Evolutionary conservation across 2,797 vertebrate genomes (phyloP).

Genomic region (Sebastes itinus): DNA sequence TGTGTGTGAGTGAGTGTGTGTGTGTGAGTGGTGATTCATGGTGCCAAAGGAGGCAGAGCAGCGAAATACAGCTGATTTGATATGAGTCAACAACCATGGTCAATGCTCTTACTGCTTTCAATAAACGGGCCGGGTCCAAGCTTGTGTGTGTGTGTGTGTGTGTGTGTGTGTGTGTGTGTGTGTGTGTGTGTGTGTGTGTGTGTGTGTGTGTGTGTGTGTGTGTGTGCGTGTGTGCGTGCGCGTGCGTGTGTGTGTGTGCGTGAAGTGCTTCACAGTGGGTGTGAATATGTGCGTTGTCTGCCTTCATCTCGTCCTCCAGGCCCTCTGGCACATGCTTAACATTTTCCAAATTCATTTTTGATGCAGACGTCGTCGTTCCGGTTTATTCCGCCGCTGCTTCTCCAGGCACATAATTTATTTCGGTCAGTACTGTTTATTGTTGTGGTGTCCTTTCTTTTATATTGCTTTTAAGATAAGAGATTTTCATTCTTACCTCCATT

Average conservation of each 20-base stretch:
- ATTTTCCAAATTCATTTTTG: constrained; percentile 9
- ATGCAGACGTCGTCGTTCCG: neutral
- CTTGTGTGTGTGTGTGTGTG: neutral
- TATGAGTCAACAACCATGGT: constrained; percentile 60
- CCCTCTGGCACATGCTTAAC: constrained; percentile 2
- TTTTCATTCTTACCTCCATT: neutral
- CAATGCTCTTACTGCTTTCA: constrained; percentile 42
- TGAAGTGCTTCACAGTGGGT: constrained; percentile 12
- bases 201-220: too few species aligned
- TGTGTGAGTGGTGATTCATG: constrained; percentile 31
- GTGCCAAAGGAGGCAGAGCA: constrained; percentile 17
- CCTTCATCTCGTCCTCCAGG: constrained; percentile 18
- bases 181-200: neutral
- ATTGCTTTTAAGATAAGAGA: neutral
- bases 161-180: neutral
- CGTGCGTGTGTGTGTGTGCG: neutral
- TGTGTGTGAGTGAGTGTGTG: neutral
- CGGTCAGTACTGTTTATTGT: neutral
- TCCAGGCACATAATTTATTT: neutral
- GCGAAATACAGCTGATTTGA: constrained; percentile 46
- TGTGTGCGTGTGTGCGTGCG: neutral
- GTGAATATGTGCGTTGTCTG: constrained; percentile 36
- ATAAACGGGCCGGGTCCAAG: constrained; percentile 17
- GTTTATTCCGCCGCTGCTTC: neutral
- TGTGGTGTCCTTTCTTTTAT: neutral